Evolutionary conservation across 2,888 invertebrate genomes (phyloP).

Genomic region (Andrena marginata): DNA sequence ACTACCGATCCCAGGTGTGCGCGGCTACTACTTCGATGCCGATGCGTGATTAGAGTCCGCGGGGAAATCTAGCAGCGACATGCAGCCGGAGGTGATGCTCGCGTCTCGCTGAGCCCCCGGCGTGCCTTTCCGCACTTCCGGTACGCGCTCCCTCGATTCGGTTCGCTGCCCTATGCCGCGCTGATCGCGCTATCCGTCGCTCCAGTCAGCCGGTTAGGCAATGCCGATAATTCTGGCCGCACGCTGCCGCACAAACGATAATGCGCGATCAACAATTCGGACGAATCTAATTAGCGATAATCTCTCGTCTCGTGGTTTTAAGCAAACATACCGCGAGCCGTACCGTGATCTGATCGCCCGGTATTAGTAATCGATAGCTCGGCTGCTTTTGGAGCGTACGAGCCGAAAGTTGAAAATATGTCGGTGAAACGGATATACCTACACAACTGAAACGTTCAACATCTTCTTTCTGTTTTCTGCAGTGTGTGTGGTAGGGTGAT

Average conservation of each 20-base stretch:
- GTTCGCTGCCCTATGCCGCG: constrained; percentile 14
- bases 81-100: constrained; percentile 73
- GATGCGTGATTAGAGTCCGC: constrained; percentile 82
- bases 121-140: constrained; percentile 61
- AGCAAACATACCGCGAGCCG: constrained; percentile 33
- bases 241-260: constrained; percentile 42
- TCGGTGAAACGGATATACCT: not conserved
- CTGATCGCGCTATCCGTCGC: constrained; percentile 22
- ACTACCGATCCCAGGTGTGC: constrained; percentile 70
- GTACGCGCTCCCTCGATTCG: constrained; percentile 30
- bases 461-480: not conserved
- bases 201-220: constrained; percentile 28
- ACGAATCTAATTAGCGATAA: constrained; percentile 64
- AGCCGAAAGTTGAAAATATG: not conserved
- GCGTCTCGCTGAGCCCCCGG: constrained; percentile 46
- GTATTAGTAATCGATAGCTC: constrained; percentile 50
- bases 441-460: not conserved
- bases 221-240: constrained; percentile 47
- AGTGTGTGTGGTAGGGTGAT: not conserved
- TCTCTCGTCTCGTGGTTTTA: constrained; percentile 53
- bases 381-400: constrained; percentile 15
- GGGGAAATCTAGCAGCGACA: constrained; percentile 82
- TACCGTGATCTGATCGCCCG: constrained; percentile 14
- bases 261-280: constrained; percentile 52
- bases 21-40: constrained; percentile 77